Conservation (phyloP, 2,113 vertebrate species). For the Sciurus niger region DNA sequence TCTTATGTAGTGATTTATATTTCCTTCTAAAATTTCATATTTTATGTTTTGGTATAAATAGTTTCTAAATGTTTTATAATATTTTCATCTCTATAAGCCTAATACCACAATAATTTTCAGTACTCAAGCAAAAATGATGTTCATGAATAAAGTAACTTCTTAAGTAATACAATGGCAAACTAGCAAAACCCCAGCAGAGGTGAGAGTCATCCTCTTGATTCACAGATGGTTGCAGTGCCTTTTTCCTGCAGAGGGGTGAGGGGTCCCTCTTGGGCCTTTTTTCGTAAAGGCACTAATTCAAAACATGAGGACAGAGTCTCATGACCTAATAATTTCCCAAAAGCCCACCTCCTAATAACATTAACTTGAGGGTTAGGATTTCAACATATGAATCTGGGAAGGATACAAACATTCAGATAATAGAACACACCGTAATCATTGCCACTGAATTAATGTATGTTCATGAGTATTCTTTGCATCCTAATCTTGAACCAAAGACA, state of each 20-base stretch:
- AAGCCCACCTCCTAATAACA: not conserved
- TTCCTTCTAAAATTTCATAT: not conserved
- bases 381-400: not conserved
- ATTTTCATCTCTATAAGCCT: not conserved
- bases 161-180: not conserved
- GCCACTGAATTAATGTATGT: no score
- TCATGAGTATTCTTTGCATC: no score
- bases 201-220: not conserved
- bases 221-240: not conserved
- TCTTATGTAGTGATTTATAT: not conserved
- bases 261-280: not conserved
- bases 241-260: not conserved
- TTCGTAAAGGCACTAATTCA: not conserved
- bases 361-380: not conserved
- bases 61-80: not conserved
- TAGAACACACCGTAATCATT: not conserved
- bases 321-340: not conserved
- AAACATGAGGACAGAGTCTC: not conserved
- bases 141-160: not conserved
- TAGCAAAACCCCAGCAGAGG: not conserved
- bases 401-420: not conserved
- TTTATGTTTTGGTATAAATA: not conserved
- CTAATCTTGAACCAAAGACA: no score
- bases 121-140: not conserved
- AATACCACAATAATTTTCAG: not conserved